Evolutionary conservation across 92 coral and sea anemone species (phyloP).

Genomic region (Porites rus): DNA sequence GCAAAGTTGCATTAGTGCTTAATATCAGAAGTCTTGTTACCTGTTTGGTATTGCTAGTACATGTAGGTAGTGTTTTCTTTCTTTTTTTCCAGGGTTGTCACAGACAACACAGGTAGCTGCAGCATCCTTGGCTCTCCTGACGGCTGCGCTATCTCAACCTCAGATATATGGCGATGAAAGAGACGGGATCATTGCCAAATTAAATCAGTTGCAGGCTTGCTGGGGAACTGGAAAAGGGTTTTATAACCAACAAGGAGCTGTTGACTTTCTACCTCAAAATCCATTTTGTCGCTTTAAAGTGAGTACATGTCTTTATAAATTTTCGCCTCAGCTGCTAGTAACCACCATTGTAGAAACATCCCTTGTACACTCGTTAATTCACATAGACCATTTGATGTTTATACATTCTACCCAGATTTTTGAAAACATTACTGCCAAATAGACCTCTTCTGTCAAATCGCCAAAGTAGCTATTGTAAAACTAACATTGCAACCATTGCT

Average conservation of each 20-base stretch:
- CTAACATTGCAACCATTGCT: too few species aligned
- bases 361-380: too few species aligned
- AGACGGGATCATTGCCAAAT: slow-evolving; percentile 94
- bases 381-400: too few species aligned
- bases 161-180: slow-evolving; percentile 97
- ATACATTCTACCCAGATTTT: too few species aligned
- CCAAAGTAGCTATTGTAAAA: too few species aligned
- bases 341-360: too few species aligned
- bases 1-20: too few species aligned
- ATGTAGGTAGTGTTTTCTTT: too few species aligned
- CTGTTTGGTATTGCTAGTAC: background rate
- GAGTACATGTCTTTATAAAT: background rate
- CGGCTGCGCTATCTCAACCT: slow-evolving; percentile 86
- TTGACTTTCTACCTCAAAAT: slow-evolving; percentile 89
- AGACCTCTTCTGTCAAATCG: too few species aligned
- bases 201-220: slow-evolving; percentile 94
- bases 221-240: slow-evolving; percentile 98
- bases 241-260: slow-evolving; percentile 82
- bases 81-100: slow-evolving; percentile 22
- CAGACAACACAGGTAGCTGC: slow-evolving; percentile 44
- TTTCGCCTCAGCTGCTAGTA: too few species aligned
- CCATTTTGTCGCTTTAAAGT: slow-evolving; percentile 98
- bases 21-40: background rate
- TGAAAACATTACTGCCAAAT: too few species aligned
- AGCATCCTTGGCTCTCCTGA: slow-evolving; percentile 63